phyloP scores from a whole-genome alignment of 1,140 invertebrate species.

The Drosophila nannoptera region DNA sequence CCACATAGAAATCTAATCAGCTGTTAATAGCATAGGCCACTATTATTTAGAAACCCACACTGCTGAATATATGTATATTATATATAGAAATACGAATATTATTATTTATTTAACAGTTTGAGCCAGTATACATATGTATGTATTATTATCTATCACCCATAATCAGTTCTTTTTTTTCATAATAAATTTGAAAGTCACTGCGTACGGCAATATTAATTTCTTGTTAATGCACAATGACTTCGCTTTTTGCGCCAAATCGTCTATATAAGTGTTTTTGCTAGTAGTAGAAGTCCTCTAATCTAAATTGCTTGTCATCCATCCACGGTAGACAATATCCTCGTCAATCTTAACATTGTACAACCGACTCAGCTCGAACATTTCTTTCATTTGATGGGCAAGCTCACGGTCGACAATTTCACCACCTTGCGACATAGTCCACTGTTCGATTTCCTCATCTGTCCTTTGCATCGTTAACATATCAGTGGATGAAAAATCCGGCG shows the following conservation, averaged over 20 bases:
- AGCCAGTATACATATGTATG: not conserved
- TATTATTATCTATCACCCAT: not conserved
- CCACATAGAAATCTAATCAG: not conserved
- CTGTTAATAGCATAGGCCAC: not conserved
- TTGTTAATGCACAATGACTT: conserved; percentile 1
- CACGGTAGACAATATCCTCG: conserved; percentile 46
- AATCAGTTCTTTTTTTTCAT: not conserved
- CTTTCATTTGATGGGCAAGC: conserved; percentile 61
- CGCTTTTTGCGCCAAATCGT: not conserved
- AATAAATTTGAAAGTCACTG: not conserved
- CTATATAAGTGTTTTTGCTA: not conserved
- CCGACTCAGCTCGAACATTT: conserved; percentile 61
- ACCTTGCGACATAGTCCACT: conserved; percentile 39
- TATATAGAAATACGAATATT: not conserved
- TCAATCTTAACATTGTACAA: conserved; percentile 55
- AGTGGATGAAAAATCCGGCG: conserved; percentile 6
- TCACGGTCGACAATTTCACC: conserved; percentile 66
- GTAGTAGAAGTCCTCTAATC: no score
- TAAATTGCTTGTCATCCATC: conserved; percentile 5
- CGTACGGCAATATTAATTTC: not conserved
- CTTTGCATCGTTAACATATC: conserved; percentile 38
- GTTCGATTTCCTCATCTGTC: conserved; percentile 40
- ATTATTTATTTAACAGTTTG: not conserved
- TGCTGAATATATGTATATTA: not conserved
- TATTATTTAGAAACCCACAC: not conserved